Evolutionary conservation across 2,113 vertebrate genomes (phyloP).

Genomic region (Gymnorhina tibicen): DNA sequence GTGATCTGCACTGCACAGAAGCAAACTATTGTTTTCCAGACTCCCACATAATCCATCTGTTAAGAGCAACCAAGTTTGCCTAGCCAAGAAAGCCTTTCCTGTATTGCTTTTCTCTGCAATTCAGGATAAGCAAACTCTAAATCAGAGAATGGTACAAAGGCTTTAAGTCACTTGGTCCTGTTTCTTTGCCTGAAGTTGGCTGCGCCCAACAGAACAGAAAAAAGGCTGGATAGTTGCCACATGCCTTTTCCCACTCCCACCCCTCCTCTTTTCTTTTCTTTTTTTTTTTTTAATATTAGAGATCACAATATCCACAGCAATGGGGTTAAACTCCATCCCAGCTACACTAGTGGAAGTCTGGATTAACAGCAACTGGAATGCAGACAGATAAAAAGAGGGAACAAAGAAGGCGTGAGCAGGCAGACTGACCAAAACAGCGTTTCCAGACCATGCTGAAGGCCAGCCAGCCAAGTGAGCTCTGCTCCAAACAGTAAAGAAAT

Average conservation of each 20-base stretch:
- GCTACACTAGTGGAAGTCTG: not conserved
- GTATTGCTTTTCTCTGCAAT: not conserved
- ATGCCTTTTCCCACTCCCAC: too few species aligned
- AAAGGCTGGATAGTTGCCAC: not conserved
- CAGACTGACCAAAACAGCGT: not conserved
- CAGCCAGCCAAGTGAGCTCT: not conserved
- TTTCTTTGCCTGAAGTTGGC: not conserved
- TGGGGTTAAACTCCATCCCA: not conserved
- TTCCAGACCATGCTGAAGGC: not conserved
- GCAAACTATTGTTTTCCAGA: not conserved
- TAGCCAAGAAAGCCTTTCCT: not conserved
- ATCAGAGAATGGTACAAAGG: not conserved
- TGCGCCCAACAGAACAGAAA: not conserved
- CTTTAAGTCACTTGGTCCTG: not conserved
- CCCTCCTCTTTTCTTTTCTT: not conserved
- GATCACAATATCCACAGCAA: not conserved
- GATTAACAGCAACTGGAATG: conserved; percentile 8
- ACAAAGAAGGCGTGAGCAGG: not conserved
- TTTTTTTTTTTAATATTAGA: not conserved
- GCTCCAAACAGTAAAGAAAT: not conserved
- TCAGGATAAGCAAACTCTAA: not conserved
- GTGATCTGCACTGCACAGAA: not conserved
- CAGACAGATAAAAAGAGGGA: not conserved
- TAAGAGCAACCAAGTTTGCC: not conserved
- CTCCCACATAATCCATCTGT: not conserved